Evolutionary conservation across 2,113 vertebrate genomes (phyloP).

Genomic region (Pangasianodon hypophthalmus): DNA sequence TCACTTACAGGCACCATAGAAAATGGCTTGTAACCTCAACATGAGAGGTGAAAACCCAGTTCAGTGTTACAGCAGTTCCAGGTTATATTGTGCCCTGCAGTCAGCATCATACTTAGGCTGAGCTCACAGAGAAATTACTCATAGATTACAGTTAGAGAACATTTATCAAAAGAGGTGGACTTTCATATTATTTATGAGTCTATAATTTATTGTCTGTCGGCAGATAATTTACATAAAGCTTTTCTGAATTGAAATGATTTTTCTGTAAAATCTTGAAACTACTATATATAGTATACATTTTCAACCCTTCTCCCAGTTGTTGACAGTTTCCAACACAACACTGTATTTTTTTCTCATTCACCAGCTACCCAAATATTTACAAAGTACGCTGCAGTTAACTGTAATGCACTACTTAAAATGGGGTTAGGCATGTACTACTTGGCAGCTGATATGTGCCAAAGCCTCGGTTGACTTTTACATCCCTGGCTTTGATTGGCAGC

Average conservation of each 20-base stretch:
- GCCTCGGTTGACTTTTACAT: slow-evolving; percentile 15
- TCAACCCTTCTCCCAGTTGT: background rate
- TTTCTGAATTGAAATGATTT: background rate
- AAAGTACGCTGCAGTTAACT: slow-evolving; percentile 23
- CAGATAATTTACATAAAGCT: slow-evolving; percentile 11
- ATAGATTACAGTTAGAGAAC: background rate
- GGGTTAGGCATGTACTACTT: background rate
- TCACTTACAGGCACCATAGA: background rate
- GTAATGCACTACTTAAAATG: slow-evolving; percentile 15
- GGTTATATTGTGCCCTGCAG: background rate
- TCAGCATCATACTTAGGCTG: background rate
- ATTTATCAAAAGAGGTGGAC: too few relatives aligned
- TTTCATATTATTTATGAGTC: background rate
- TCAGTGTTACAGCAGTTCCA: background rate
- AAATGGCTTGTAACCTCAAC: background rate
- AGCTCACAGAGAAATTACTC: background rate
- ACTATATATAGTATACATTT: background rate
- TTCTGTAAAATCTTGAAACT: background rate
- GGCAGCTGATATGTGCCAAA: slow-evolving; percentile 2
- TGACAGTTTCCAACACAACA: background rate
- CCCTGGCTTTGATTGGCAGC: slow-evolving; percentile 35
- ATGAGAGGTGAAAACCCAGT: background rate
- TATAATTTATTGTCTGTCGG: background rate
- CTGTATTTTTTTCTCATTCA: background rate
- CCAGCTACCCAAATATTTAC: slow-evolving; percentile 43